These are phyloP conservation scores for Thermophis baileyi DNA, from an alignment of 2,113 vertebrate species.

Conservation along the genomic window DNA sequence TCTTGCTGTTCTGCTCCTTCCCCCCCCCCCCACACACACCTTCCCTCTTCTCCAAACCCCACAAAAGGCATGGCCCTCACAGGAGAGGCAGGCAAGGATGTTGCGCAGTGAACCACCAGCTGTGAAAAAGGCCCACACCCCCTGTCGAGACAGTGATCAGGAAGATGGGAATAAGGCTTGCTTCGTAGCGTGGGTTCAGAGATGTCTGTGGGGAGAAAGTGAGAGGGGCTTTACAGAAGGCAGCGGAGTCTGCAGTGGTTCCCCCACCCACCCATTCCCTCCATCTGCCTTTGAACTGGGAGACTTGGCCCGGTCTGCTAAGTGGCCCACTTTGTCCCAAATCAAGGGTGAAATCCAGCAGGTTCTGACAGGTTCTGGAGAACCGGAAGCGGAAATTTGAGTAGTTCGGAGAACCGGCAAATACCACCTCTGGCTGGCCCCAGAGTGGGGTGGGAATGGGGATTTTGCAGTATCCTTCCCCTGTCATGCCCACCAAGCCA, in stretches of 20 bases:
- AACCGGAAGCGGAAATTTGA: too few relatives aligned
- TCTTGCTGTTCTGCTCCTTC: neutral
- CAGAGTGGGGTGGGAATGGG: too few relatives aligned
- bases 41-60: constrained; percentile 13
- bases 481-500: too few relatives aligned
- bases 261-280: neutral
- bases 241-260: neutral
- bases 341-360: too few relatives aligned
- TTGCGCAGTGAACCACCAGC: constrained; percentile 71
- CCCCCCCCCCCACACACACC: neutral
- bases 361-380: too few relatives aligned
- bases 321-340: too few relatives aligned
- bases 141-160: constrained; percentile 68
- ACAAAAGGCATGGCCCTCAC: constrained; percentile 63
- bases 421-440: too few relatives aligned
- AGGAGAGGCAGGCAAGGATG: constrained; percentile 71
- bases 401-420: too few relatives aligned
- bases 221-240: neutral
- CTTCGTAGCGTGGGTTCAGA: constrained; percentile 74
- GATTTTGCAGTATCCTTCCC: too few relatives aligned
- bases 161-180: constrained; percentile 72
- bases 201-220: constrained; percentile 63
- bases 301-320: too few relatives aligned
- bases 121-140: constrained; percentile 71
- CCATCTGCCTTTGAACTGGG: neutral